A percentile compares a stretch with the other conserved stretches of the same genome.
Conservation (phyloP, 2,113 vertebrate species). For the Mustelus asterias region DNA sequence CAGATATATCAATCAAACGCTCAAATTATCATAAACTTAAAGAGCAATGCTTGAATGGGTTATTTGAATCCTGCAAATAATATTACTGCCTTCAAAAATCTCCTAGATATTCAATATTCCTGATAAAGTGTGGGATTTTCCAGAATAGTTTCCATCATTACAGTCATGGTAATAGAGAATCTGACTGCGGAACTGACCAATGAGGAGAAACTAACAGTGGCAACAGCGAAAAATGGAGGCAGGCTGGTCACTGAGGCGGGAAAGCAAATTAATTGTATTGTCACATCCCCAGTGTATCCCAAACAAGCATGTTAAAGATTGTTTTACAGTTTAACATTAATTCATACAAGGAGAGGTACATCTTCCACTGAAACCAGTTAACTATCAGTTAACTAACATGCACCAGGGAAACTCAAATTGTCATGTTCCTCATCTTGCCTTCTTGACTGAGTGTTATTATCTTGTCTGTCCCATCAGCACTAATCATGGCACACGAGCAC, state of each 20-base stretch:
- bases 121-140: not conserved
- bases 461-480: too few relatives aligned
- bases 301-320: not conserved
- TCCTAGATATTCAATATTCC: not conserved
- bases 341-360: not conserved
- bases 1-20: not conserved
- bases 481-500: too few relatives aligned
- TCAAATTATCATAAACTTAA: not conserved
- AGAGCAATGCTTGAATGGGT: not conserved
- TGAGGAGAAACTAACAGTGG: not conserved
- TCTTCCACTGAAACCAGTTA: not conserved
- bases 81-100: not conserved
- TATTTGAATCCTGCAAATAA: not conserved
- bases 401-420: not conserved
- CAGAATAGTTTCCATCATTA: too few relatives aligned
- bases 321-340: not conserved
- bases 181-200: not conserved
- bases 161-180: not conserved
- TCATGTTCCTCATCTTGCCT: not conserved
- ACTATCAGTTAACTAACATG: not conserved
- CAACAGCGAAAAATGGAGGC: not conserved
- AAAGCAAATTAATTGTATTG: not conserved
- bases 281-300: not conserved
- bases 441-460: too few relatives aligned
- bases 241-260: not conserved